Percentiles rank a stretch among this genome's conserved stretches.
These are phyloP conservation scores for Montipora foliosa DNA, from an alignment of 64 coral and sea anemone species.

Conservation along the genomic window DNA sequence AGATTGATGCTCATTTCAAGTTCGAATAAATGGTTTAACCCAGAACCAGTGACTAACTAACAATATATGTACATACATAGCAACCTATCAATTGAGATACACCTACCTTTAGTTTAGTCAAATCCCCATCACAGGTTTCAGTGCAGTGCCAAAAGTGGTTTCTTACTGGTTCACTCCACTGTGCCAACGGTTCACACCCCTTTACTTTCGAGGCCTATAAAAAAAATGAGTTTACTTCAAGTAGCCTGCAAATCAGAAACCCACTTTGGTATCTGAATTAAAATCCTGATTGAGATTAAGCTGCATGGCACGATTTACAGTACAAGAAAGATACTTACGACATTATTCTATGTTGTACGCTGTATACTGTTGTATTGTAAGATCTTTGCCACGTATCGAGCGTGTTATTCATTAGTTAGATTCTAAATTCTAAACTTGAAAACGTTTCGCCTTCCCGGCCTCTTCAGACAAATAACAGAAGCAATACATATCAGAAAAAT, in stretches of 20 bases:
- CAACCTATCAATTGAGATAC: neutral
- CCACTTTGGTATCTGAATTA: neutral
- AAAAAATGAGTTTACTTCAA: neutral
- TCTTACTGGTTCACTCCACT: slow-evolving; percentile 66
- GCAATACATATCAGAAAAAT: too few species aligned
- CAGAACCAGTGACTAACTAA: neutral
- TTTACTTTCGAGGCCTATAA: slow-evolving; percentile 50
- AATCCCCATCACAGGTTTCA: neutral
- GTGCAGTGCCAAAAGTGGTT: slow-evolving; percentile 63
- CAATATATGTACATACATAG: neutral
- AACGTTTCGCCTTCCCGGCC: too few species aligned
- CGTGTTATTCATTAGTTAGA: too few species aligned
- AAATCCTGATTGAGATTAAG: neutral
- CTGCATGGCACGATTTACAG: too few species aligned
- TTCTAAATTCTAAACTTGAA: too few species aligned
- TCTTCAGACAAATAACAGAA: too few species aligned
- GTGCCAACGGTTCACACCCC: slow-evolving; percentile 23
- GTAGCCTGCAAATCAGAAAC: neutral
- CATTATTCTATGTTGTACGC: too few species aligned
- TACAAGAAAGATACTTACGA: too few species aligned
- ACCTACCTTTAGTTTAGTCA: slow-evolving; percentile 59
- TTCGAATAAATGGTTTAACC: too few species aligned
- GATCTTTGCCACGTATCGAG: too few species aligned
- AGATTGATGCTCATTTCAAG: too few species aligned
- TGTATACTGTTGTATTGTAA: too few species aligned